A percentile compares a stretch with the other conserved stretches of the same genome.
These are phyloP conservation scores for Conger conger DNA, from an alignment of 2,113 vertebrate genomes.

Conservation along the genomic window DNA sequence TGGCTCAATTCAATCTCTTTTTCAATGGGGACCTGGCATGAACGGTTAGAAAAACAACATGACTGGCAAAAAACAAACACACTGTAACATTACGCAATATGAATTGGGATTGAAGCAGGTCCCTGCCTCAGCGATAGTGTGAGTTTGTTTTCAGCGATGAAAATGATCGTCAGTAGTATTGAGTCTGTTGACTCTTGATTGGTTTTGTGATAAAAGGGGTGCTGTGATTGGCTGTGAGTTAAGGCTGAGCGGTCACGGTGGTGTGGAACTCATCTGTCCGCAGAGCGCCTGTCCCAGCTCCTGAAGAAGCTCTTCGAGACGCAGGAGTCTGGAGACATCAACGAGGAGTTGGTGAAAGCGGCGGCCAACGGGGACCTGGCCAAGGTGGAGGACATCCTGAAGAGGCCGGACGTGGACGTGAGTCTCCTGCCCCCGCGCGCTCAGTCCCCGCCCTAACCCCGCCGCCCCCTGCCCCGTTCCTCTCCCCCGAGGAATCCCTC, in stretches of 20 bases:
- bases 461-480: neutral
- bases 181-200: neutral
- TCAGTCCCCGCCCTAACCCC: neutral
- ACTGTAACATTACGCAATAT: no score
- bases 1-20: no score
- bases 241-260: neutral
- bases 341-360: conserved; percentile 97
- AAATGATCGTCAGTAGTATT: neutral
- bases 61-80: neutral
- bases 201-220: neutral
- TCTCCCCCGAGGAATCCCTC: neutral
- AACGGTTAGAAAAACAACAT: neutral
- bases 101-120: neutral
- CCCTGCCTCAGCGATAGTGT: no score
- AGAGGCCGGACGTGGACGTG: conserved; percentile 95
- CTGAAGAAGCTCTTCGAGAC: conserved; percentile 99
- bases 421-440: conserved; percentile 36
- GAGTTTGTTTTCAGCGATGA: no score
- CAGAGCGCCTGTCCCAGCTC: conserved; percentile 94
- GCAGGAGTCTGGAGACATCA: conserved; percentile 97
- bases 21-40: no score
- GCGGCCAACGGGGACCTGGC: conserved; percentile 96
- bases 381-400: conserved; percentile 97
- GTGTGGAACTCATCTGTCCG: conserved; percentile 34
- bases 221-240: neutral